Base-by-base conservation (phyloP, 2,797 vertebrate genomes). In the Typhlichthys eigenmanni region DNA sequence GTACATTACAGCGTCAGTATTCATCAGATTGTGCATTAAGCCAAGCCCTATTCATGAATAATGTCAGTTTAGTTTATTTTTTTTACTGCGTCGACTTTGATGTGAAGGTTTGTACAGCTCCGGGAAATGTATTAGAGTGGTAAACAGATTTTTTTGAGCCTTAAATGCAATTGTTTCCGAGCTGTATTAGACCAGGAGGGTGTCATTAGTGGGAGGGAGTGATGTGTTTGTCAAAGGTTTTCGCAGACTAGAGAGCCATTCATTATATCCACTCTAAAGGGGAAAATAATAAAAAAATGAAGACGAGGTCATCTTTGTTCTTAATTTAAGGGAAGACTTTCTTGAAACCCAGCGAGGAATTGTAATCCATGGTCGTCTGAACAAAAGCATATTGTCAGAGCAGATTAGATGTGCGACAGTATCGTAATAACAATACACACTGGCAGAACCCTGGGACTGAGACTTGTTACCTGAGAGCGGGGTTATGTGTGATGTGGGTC, bases 141-240 rank as follows among this genome's bases (percentile, higher is more conserved):
- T 88, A 84, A 87, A 88, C 74, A 77, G 77, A 87, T 88, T 87
- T 75, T 80, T 86, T 78, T 66, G 55, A 79, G 81, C 75, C 68
- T 80, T 89, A 87, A 85, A 85, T 76, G 75, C 85, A 83, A 64
- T 81, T 75, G 74, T 83, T 76, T 70, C 55, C 38, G 73, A 80
- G 84, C 79, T 62, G 58, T 47, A 72, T 66, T 84, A 72, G 79
- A 72, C 85, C 76, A 74, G 70, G 71, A 69, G n/a, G 79, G 75
- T 67, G 85, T 83, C 64, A 62, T 58, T 32, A 48, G 55, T 51
- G 71, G 67, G 68, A 67, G 19, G 71, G 19, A 74, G 14, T 45
- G 34, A 46, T 65, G 66, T 68, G 69, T 82, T 83, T 78, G 73
- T 81, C 72, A 71, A 74, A 81, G 83, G 79, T 85, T 87, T 72